These are phyloP conservation scores for Tapirus indicus DNA, from an alignment of 2,797 vertebrate genomes.

Conservation along the genomic window DNA sequence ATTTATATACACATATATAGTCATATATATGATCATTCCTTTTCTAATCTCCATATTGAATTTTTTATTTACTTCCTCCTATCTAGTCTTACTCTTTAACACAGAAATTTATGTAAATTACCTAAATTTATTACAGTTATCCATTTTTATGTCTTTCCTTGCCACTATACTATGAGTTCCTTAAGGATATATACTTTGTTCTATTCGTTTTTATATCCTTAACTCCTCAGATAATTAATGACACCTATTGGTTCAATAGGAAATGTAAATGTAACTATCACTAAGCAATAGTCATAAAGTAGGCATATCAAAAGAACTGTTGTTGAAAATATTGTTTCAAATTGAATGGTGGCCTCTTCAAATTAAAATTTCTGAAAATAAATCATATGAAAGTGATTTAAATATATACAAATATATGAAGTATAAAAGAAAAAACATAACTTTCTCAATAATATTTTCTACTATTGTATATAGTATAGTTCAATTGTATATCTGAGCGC, in stretches of 20 bases:
- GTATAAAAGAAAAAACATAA: neutral
- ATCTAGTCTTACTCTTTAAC: neutral
- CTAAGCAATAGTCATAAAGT: neutral
- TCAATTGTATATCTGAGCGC: neutral
- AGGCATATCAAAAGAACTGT: neutral
- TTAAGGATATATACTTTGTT: neutral
- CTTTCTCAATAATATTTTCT: neutral
- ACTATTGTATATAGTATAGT: neutral
- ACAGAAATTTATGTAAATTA: neutral
- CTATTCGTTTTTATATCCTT: neutral
- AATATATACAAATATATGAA: neutral
- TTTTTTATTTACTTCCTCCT: neutral
- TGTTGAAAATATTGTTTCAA: neutral
- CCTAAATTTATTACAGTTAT: neutral
- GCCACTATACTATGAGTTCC: neutral
- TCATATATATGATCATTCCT: neutral
- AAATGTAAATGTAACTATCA: neutral
- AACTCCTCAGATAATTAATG: neutral
- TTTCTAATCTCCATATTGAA: neutral
- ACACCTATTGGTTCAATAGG: neutral
- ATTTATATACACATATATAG: neutral
- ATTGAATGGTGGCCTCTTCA: neutral
- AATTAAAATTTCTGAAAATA: conserved; percentile 11
- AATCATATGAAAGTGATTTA: conserved; percentile 8
- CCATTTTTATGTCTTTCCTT: neutral